Percentiles rank a stretch among this genome's conserved stretches.
Evolutionary conservation across 1,140 invertebrate species (phyloP).

Genomic region (Pemphigus obesinymphae): DNA sequence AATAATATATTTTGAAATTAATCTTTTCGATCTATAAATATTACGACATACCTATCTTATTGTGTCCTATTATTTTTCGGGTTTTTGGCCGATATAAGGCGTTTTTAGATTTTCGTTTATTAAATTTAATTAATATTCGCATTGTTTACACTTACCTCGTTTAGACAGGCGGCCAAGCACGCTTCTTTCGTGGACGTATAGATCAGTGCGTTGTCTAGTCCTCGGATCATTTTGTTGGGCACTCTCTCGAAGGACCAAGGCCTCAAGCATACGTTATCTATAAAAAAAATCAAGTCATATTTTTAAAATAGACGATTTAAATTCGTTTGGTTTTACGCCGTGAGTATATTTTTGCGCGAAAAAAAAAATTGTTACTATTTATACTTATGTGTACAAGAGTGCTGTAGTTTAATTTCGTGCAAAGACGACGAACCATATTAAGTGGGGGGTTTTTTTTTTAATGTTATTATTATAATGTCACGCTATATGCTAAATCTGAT

Average conservation of each 20-base stretch:
- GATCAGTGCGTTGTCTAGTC: constrained; percentile 83
- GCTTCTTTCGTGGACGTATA: constrained; percentile 91
- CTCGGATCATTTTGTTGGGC: constrained; percentile 84
- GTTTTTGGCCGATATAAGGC: no score
- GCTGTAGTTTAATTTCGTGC: no score
- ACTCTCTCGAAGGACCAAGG: constrained; percentile 91
- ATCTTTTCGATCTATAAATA: no score
- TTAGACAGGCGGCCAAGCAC: constrained; percentile 84
- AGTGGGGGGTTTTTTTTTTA: neutral
- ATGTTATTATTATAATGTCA: constrained; percentile 20
- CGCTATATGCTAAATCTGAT: neutral
- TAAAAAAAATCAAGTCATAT: constrained; percentile 30
- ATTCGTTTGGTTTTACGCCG: no score
- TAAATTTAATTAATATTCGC: no score
- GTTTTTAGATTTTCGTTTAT: no score
- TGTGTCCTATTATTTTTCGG: no score
- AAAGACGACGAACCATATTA: neutral
- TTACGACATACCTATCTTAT: no score
- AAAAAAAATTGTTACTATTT: no score
- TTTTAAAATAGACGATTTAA: neutral
- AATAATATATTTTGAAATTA: no score
- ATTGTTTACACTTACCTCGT: constrained; percentile 63
- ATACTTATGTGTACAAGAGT: no score
- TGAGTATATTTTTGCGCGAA: no score
- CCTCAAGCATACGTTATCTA: constrained; percentile 82